phyloP scores from a whole-genome alignment of 2,888 invertebrate species.

The Chalcosyrphus nemorum region DNA sequence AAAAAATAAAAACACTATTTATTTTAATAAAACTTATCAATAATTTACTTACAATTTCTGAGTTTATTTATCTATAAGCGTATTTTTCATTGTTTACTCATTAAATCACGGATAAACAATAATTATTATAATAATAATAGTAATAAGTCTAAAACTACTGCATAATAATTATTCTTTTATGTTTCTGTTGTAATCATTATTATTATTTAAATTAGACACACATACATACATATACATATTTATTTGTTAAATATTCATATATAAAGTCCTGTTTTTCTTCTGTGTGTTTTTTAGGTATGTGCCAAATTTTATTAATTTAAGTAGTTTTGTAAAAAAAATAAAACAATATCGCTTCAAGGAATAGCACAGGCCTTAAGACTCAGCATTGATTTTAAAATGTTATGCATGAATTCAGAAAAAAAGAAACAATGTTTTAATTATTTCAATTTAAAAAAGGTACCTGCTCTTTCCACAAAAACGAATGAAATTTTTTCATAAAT shows the following conservation, averaged over 20 bases:
- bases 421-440: neutral
- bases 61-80: conserved; percentile 76
- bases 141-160: conserved; percentile 60
- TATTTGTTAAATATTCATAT: conserved; percentile 34
- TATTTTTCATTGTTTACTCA: conserved; percentile 76
- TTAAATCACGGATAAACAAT: conserved; percentile 73
- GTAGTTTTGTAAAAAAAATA: conserved; percentile 21
- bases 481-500: conserved; percentile 5
- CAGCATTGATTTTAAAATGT: conserved; percentile 14
- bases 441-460: neutral
- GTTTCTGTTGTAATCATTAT: conserved; percentile 10
- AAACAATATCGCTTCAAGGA: conserved; percentile 11
- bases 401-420: neutral
- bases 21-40: conserved; percentile 66
- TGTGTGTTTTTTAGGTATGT: conserved; percentile 29
- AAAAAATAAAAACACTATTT: conserved; percentile 18
- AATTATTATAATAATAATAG: conserved; percentile 52
- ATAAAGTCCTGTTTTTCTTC: conserved; percentile 17
- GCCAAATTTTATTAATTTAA: conserved; percentile 36
- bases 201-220: conserved; percentile 65
- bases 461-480: conserved; percentile 4
- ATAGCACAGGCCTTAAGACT: conserved; percentile 7
- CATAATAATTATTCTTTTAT: conserved; percentile 23
- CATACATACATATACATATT: conserved; percentile 60
- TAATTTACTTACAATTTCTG: conserved; percentile 71